Base-by-base conservation (phyloP, 2,888 invertebrate species). In the Cheiracanthium punctorium region DNA sequence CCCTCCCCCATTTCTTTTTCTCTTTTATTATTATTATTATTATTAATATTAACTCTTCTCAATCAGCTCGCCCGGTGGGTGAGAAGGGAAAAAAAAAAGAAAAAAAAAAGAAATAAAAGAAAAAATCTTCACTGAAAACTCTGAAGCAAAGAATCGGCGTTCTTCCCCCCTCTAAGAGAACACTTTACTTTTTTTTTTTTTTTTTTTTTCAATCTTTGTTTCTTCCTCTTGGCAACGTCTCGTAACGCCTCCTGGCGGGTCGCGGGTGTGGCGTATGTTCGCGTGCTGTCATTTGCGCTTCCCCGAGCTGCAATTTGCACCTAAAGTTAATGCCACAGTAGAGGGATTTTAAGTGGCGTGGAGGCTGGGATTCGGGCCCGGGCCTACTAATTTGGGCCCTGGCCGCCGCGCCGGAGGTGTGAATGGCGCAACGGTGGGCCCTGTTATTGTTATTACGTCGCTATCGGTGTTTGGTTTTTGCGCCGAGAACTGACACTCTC, bases 221-320 rank as follows among this genome's bases (percentile, higher is more conserved):
- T 48, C 48, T 48, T 48, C 48, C 10, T n/a, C n/a, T n/a, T 48
- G 48, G 84, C 77, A 76, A 76, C 70, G 76, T 82, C 82, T 76
- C 70, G 82, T 77, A 79, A 79, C 84, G 84, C 84, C 84, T 48
- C 79, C 84, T 85, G 84, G 84, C 58, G 79, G 67, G 69, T n/a
- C 48, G 52, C 84, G 84, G 84, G 84, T 85, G 84, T 73, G 84
- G 84, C 84, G 33, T 67, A n/a, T 30, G 69, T 74, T 79, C 79
- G 70, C 69, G 73, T 65, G 74, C 73, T 85, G 84, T 85, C 84
- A 85, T 85, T 85, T 85, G 73, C 65, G 24, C 10, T 14, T 58
- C 69, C 52, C 79, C 69, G 79, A 52, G 30, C 79, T 79, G 74
- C 84, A 85, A 85, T 85, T 85, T 85, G 58, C 84, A 85, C 84